Evolutionary conservation across 2,888 invertebrate genomes (phyloP), one percentile per base, ranked within the genome.

Genomic region (Dasypolia templi): DNA sequence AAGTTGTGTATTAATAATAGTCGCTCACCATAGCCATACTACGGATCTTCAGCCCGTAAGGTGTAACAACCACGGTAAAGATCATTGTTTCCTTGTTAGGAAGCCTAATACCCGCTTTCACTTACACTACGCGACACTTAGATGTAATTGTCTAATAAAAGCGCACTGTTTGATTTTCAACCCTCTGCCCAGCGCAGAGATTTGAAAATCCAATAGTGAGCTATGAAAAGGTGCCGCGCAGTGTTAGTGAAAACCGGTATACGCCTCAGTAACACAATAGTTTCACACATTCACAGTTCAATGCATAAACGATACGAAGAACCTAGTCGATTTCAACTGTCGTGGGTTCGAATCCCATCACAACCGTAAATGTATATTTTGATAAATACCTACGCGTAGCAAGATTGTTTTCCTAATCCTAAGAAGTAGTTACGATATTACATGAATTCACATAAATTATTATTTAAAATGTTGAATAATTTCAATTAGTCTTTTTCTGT

Each of bases 261-360:
- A 29, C 17, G 39, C 39, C 14, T 53, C 19, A 1, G 39, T n/a
- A 39, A 39, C 14, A 22, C 22, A 29, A 22, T 63, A 46, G 32
- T 14, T 26, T n/a, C n/a, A 1, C 29, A 14, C 46, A 49, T 65
- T 35, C n/a, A 22, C n/a, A 26, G 2, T 65, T 65, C 26, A 35
- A n/a, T 51, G 6, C 6, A 22, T 6, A 19, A 6, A 46, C 44
- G 26, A 46, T 14, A 64, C n/a, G 11, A 32, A 53, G 39, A 39
- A 55, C 19, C 1, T 61, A 62, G 12, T 44, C 44, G 2, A 62
- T n/a, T 19, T 17, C 42, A n/a, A 44, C n/a, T 32, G 7, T 44
- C n/a, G 11, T n/a, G 42, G 42, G 63, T 67, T 63, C n/a, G n/a
- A 67, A 63, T 63, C 62, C 42, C 7, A 22, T n/a, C n/a, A n/a